Base-by-base conservation (phyloP, 2,888 invertebrate genomes). In the Lepidonotus clava region DNA sequence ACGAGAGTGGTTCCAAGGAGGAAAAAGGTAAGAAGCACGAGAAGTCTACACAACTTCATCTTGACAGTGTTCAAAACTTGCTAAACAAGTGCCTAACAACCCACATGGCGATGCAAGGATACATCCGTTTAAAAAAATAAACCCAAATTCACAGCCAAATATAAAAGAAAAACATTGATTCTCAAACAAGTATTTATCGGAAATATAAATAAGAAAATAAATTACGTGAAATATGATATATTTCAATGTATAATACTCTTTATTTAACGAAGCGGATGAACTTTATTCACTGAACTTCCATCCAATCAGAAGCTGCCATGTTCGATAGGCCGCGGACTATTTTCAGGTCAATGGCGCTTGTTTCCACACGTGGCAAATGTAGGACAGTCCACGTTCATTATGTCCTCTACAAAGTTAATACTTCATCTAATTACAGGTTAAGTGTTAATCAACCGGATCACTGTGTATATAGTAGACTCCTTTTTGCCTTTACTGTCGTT, bases 221-320 rank as follows among this genome's bases (percentile, higher is more conserved):
- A 18, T 11, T n/a, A 36, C 38, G 2, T 11, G 38, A 14, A 5
- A 1, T 21, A 71, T 71, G 1, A 11, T 34, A 14, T 18, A 66
- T 32, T 5, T 24, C 66, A 32, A 28, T 76, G 41, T 5, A 24
- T 1, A 21, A 24, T 32, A 46, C 6, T 6, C 5, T 0, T 38
- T 14, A 2, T 5, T n/a, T 6, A 76, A 38, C 36, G 21, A 6
- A 6, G 66, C 67, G 66, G 40, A 85, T 24, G 66, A 61, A 85
- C 32, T 34, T 1, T 18, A 38, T 18, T 14, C 8, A 14, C 5
- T 24, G 21, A 28, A 38, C 67, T 71, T 71, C 32, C 18, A 21
- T 18, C 85, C 85, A 85, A 85, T 85, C 67, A 85, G 34, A 28
- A 40, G 61, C 85, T 85, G 85, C 85, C 85, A 85, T 46, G 85